Conservation (phyloP, 2,888 invertebrate species). For the Stratiomys singularior region DNA sequence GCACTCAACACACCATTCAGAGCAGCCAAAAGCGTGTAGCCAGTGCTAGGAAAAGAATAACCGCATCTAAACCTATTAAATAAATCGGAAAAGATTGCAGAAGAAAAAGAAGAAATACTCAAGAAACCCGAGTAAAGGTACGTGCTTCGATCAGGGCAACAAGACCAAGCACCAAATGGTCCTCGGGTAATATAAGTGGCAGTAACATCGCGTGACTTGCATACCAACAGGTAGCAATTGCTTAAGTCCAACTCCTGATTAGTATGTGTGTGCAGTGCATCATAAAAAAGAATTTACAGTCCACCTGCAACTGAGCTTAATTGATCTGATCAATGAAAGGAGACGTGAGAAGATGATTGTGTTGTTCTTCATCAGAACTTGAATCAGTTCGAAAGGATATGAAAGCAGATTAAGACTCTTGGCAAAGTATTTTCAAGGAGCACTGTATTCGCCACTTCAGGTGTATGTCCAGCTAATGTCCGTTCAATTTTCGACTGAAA, state of each 20-base stretch:
- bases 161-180: not conserved
- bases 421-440: not conserved
- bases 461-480: conserved; percentile 5
- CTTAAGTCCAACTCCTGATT: conserved; percentile 10
- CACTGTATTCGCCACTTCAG: conserved; percentile 1
- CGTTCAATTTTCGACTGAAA: conserved; percentile 3
- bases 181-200: conserved; percentile 34
- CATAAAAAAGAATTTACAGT: not conserved
- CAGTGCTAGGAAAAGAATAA: conserved; percentile 7
- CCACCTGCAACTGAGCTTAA: too few species aligned
- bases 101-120: conserved; percentile 52
- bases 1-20: conserved; percentile 14
- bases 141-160: conserved; percentile 51
- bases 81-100: conserved; percentile 43
- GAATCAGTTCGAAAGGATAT: not conserved
- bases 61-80: conserved; percentile 50
- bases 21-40: not conserved
- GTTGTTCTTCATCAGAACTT: not conserved
- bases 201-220: conserved; percentile 53
- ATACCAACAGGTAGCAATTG: conserved; percentile 52
- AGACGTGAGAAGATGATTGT: not conserved
- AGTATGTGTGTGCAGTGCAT: not conserved
- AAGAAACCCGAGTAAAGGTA: conserved; percentile 50
- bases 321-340: too few species aligned
- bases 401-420: not conserved